These are phyloP conservation scores for Sitta carolinensis DNA, from an alignment of 2,797 vertebrate genomes.

Conservation along the genomic window DNA sequence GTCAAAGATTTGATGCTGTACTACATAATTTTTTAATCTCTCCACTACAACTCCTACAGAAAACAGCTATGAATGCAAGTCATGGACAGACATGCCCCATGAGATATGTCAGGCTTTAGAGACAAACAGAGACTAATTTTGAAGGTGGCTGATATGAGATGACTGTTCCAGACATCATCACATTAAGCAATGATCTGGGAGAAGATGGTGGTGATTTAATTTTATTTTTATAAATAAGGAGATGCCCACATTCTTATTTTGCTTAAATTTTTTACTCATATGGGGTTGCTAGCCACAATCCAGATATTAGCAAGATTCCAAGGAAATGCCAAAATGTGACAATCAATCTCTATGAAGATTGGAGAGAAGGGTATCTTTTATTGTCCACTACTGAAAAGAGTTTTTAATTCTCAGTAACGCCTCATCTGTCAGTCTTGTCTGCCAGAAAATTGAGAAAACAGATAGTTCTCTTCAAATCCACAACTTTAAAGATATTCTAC, in stretches of 20 bases:
- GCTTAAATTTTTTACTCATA: background rate
- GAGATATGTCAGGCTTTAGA: background rate
- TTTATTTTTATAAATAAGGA: background rate
- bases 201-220: background rate
- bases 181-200: background rate
- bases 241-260: background rate
- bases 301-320: background rate
- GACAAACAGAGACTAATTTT: background rate
- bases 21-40: background rate
- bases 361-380: background rate
- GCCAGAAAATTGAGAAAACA: background rate
- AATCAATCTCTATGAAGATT: background rate
- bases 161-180: background rate
- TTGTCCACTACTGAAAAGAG: background rate
- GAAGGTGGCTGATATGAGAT: background rate
- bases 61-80: background rate
- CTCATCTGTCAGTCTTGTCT: background rate
- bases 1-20: background rate
- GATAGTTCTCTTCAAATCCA: background rate
- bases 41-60: background rate
- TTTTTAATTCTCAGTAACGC: background rate
- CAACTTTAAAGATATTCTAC: background rate
- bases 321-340: background rate
- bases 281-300: background rate
- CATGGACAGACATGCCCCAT: background rate